A percentile compares a stretch with the other conserved stretches of the same genome.
phyloP scores from a whole-genome alignment of 2,797 vertebrate species.

The Acanthurus tractus region DNA sequence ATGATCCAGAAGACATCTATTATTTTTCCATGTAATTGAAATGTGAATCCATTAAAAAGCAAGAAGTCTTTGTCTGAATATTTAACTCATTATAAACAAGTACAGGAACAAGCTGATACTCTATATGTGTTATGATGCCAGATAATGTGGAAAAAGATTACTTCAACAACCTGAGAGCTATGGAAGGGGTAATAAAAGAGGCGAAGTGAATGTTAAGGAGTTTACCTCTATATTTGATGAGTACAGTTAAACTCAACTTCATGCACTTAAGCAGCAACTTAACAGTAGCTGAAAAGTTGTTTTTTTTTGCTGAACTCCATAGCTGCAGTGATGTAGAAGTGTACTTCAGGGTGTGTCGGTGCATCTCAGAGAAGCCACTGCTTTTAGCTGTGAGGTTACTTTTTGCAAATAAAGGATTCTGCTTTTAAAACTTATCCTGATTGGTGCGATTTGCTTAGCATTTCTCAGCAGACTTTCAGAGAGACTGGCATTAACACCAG shows the following conservation, averaged over 20 bases:
- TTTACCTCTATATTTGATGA: background rate
- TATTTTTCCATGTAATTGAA: too few species aligned
- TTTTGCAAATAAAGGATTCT: conserved; percentile 9
- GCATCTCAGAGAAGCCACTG: background rate
- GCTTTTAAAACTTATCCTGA: conserved; percentile 2
- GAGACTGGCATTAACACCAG: conserved; percentile 24
- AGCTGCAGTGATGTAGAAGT: background rate
- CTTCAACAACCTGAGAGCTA: background rate
- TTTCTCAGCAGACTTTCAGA: conserved; percentile 33
- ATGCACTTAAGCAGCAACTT: background rate
- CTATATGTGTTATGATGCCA: background rate
- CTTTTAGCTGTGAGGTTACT: conserved; percentile 2
- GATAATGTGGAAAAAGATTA: background rate
- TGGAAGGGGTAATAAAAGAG: background rate
- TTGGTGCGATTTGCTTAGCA: conserved; percentile 20
- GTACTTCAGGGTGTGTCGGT: background rate
- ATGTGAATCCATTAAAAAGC: too few species aligned
- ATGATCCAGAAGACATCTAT: too few species aligned
- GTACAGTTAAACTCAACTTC: background rate
- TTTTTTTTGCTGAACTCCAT: background rate
- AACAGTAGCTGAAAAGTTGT: background rate
- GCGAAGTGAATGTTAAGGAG: background rate
- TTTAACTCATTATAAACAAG: too few species aligned
- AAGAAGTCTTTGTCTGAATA: too few species aligned
- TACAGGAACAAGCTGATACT: background rate